Conservation (phyloP, 2,888 invertebrate genomes). For the Gisinianus flammeolus region DNA sequence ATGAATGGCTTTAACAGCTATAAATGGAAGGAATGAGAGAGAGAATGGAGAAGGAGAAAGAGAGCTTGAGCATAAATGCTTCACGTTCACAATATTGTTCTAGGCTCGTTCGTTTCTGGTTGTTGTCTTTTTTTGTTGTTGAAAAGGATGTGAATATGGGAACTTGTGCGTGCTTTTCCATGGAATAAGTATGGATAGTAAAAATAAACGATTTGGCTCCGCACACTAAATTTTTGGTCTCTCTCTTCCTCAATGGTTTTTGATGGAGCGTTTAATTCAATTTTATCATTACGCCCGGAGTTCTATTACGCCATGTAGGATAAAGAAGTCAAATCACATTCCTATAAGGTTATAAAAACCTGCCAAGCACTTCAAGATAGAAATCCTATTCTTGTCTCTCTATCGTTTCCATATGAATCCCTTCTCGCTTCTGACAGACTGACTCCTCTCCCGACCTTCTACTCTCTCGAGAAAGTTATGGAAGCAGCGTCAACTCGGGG, state of each 20-base stretch:
- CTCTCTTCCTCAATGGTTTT: neutral
- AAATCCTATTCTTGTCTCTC: too few relatives aligned
- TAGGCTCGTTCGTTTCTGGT: neutral
- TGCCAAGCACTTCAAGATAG: too few relatives aligned
- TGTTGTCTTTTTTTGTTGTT: neutral
- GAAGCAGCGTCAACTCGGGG: too few relatives aligned
- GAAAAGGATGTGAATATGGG: neutral
- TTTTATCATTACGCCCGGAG: too few relatives aligned
- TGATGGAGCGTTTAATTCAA: neutral
- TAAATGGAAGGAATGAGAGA: neutral
- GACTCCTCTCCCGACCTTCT: too few relatives aligned
- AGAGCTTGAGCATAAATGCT: neutral
- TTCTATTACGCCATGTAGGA: too few relatives aligned
- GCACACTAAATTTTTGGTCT: neutral
- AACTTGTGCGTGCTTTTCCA: too few relatives aligned
- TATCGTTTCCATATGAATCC: too few relatives aligned
- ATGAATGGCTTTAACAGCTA: neutral
- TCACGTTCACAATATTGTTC: neutral
- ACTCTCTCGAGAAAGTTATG: too few relatives aligned
- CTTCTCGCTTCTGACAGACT: too few relatives aligned
- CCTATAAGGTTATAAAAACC: too few relatives aligned
- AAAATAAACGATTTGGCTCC: neutral
- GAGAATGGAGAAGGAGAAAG: neutral
- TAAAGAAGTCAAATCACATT: too few relatives aligned
- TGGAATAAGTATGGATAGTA: neutral